Evolutionary conservation across 2,113 vertebrate genomes (phyloP).

Genomic region (Lophura nycthemera): DNA sequence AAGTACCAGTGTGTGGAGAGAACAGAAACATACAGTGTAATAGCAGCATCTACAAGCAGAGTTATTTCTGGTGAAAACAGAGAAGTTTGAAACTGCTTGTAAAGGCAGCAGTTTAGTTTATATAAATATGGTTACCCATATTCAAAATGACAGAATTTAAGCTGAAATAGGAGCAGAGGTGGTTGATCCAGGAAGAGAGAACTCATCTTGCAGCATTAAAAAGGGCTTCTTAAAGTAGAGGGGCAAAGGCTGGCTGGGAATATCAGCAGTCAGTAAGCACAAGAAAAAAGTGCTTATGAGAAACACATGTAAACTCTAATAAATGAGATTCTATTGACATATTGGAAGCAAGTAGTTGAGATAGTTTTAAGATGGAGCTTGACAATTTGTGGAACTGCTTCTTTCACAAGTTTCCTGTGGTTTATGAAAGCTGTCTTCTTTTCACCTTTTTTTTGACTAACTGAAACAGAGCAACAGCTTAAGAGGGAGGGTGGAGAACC

Average conservation of each 20-base stretch:
- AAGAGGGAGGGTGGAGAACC: background rate
- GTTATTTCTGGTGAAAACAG: background rate
- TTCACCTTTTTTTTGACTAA: background rate
- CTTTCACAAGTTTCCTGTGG: too few species aligned
- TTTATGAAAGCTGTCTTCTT: background rate
- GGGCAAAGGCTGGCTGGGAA: background rate
- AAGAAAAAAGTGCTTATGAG: background rate
- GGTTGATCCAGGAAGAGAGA: background rate
- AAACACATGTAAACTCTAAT: background rate
- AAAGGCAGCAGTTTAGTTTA: background rate
- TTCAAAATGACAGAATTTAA: background rate
- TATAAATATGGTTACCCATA: background rate
- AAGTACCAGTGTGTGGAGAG: background rate
- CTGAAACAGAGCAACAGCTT: background rate
- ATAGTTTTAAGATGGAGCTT: background rate
- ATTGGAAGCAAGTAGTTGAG: background rate
- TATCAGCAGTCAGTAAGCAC: too few species aligned
- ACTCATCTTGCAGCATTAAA: background rate
- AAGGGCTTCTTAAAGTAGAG: background rate
- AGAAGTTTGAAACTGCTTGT: background rate
- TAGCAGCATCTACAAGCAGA: background rate
- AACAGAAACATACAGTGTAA: background rate
- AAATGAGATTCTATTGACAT: background rate
- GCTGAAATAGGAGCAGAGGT: background rate
- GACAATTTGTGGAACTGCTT: too few species aligned